Percentiles rank a stretch among this genome's conserved stretches.
Conservation (phyloP, 92 coral and sea anemone species). For the Porites rus region DNA sequence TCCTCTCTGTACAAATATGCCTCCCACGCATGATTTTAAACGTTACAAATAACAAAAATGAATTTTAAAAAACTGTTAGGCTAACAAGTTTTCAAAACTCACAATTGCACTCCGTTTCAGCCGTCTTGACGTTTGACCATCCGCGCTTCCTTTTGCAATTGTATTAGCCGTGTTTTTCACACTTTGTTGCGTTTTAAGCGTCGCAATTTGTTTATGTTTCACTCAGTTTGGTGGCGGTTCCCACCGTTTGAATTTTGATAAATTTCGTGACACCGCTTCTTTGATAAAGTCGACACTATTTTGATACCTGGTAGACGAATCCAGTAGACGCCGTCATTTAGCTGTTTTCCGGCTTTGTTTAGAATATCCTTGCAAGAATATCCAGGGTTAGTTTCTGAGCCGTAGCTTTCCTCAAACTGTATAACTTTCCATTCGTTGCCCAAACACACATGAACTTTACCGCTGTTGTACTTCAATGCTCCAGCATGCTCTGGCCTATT, state of each 20-base stretch:
- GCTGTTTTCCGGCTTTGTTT: background rate
- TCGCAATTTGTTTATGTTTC: too few relatives aligned
- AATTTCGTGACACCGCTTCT: background rate
- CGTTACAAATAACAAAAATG: too few relatives aligned
- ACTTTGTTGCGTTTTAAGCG: too few relatives aligned
- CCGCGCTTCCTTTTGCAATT: too few relatives aligned
- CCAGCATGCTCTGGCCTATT: background rate
- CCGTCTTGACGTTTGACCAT: too few relatives aligned
- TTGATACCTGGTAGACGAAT: background rate
- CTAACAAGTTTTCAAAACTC: too few relatives aligned
- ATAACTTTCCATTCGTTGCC: constrained; percentile 5
- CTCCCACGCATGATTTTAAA: too few relatives aligned
- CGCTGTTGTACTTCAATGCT: background rate
- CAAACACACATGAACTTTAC: background rate
- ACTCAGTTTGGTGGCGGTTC: too few relatives aligned
- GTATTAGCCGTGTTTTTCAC: too few relatives aligned
- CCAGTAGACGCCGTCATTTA: constrained; percentile 26
- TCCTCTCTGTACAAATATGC: too few relatives aligned
- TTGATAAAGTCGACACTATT: background rate
- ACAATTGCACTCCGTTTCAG: too few relatives aligned
- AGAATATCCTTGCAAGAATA: constrained; percentile 18
- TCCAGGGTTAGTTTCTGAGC: constrained; percentile 13
- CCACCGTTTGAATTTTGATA: background rate
- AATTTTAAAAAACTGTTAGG: too few relatives aligned
- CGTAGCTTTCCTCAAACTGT: background rate